Conservation (phyloP, 64 coral and sea anemone species). For the Montipora capricornis region DNA sequence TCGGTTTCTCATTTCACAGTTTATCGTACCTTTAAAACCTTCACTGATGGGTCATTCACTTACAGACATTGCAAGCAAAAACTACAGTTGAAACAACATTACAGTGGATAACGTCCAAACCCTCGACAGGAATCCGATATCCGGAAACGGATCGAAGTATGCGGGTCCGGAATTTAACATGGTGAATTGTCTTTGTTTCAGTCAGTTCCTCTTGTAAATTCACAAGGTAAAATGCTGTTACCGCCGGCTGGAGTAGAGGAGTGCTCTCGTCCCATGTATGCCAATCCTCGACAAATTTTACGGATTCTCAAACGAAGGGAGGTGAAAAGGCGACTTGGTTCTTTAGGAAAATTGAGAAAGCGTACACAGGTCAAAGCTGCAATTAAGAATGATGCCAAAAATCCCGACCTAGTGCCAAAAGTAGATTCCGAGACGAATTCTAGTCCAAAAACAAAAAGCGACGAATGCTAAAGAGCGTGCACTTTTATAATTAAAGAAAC, state of each 20-base stretch:
- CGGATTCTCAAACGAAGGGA: slow-evolving; percentile 53
- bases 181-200: slow-evolving; percentile 10
- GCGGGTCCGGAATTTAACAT: too few relatives aligned
- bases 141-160: too few relatives aligned
- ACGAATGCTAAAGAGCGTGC: not conserved
- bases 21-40: too few relatives aligned
- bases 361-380: not conserved
- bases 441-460: not conserved
- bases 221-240: slow-evolving; percentile 47
- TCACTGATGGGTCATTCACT: too few relatives aligned
- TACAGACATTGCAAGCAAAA: too few relatives aligned
- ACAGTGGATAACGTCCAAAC: too few relatives aligned
- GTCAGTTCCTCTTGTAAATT: slow-evolving; percentile 38
- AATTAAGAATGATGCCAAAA: not conserved
- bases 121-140: too few relatives aligned
- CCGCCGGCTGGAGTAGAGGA: slow-evolving; percentile 5
- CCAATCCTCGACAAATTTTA: slow-evolving; percentile 37
- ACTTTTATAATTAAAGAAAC: not conserved
- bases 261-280: slow-evolving; percentile 17
- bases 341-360: not conserved
- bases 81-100: too few relatives aligned
- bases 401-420: not conserved
- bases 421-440: not conserved
- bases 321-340: slow-evolving; percentile 20
- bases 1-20: too few relatives aligned